These are phyloP conservation scores for Pelochelys cantorii DNA, from an alignment of 2,797 vertebrate genomes.

Conservation along the genomic window DNA sequence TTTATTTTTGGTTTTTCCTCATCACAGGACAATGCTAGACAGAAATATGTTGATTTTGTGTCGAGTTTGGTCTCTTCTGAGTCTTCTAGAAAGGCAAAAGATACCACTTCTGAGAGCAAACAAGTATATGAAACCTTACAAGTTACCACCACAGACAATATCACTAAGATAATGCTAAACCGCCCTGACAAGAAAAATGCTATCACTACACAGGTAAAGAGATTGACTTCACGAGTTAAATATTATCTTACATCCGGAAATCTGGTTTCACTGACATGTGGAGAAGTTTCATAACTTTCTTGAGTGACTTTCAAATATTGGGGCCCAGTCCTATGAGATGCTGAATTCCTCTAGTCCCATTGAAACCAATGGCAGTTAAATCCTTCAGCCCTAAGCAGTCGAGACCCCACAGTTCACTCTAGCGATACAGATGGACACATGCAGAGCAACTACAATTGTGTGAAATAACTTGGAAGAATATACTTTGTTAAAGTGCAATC, in stretches of 20 bases:
- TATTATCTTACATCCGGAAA: neutral
- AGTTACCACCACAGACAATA: conserved; percentile 85
- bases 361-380: neutral
- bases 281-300: neutral
- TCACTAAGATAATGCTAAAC: conserved; percentile 93
- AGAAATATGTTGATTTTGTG: conserved; percentile 90
- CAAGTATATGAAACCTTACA: conserved; percentile 80
- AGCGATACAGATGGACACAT: neutral
- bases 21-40: conserved; percentile 87
- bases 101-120: conserved; percentile 49
- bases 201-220: conserved; percentile 84
- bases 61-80: conserved; percentile 82
- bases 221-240: neutral
- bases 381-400: too few species aligned
- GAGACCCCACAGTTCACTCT: neutral
- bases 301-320: neutral
- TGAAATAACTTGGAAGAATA: neutral
- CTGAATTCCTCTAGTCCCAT: neutral
- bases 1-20: neutral
- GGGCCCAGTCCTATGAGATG: neutral
- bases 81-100: conserved; percentile 59
- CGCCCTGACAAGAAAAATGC: conserved; percentile 93
- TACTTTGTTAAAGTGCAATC: neutral
- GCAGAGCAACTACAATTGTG: neutral
- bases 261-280: neutral